Evolutionary conservation across 2,797 vertebrate genomes (phyloP), one percentile per base, ranked within the genome.

Genomic region (Echeneis naucrates): DNA sequence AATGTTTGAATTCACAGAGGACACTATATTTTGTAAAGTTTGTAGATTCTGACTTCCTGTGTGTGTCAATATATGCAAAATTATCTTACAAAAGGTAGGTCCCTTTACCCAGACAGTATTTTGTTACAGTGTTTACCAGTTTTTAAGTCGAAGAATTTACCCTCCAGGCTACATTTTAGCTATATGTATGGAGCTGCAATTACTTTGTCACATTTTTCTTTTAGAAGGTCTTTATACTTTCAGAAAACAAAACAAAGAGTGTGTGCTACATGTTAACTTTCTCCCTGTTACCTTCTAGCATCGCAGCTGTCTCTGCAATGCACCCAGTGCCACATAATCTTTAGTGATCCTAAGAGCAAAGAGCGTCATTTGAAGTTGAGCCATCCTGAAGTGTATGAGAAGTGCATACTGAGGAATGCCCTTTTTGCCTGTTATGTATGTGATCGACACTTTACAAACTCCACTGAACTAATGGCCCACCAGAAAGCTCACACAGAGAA

Each of bases 351-450:
- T 84, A 95, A 95, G 84, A 95, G 95, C 89, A 95, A 94, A 83
- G 92, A 93, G 68, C 94, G 93, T 8, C 96, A 95, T 85, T 87
- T 95, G 72, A 96, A 95, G 88, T 56, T 89, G 72, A 95, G 92
- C 75, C 95, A 96, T 84, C 95, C 94, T 0, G 93, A 84, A 4
- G 92, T 95, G 76, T 96, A 96, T 32, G 93, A 94, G 81, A 92
- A 95, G 44, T 91, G 90, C 85, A 95, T 95, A 53, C 88, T 96
- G 68, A 92, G 87, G 37, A 95, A 95, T 5, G 83, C 92, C 4
- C 90, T 95, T 16, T 96, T 96, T 33, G 88, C 94, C 52, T 96
- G 96, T 84, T 96, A 96, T 1, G 94, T 95, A 40, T 96, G 96
- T 11, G 93, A 94, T 65, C 84, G 90, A 19, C 92, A 95, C 64